Percentiles rank a stretch among this genome's conserved stretches.
Evolutionary conservation across 2,113 vertebrate species (phyloP).

Genomic region (Taurulus bubalis): DNA sequence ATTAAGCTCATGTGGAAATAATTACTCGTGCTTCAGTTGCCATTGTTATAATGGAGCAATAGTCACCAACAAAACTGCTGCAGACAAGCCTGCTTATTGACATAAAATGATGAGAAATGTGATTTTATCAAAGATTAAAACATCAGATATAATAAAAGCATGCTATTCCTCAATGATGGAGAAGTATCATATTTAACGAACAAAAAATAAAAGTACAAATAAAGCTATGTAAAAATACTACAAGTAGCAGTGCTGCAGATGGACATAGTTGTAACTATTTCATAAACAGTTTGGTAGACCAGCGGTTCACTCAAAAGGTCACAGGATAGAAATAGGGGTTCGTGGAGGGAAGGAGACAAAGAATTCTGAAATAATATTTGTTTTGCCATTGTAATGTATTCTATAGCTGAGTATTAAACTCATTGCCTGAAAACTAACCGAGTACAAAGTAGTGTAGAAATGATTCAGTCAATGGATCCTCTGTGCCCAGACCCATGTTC

Average conservation of each 20-base stretch:
- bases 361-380: neutral
- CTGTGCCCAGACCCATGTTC: too few relatives aligned
- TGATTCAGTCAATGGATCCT: neutral
- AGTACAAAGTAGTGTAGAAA: neutral
- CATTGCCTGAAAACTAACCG: neutral
- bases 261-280: neutral
- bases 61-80: slow-evolving; percentile 18
- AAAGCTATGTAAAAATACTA: neutral
- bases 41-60: slow-evolving; percentile 46
- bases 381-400: neutral
- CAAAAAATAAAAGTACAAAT: neutral
- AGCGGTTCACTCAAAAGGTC: neutral
- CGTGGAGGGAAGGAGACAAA: too few relatives aligned
- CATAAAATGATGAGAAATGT: neutral
- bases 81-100: neutral
- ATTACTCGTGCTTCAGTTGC: slow-evolving; percentile 60
- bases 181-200: too few relatives aligned
- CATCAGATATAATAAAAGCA: neutral
- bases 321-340: neutral
- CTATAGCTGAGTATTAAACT: neutral
- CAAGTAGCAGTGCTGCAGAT: neutral
- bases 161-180: neutral
- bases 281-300: too few relatives aligned
- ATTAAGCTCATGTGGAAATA: slow-evolving; percentile 66
- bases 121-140: neutral